Evolutionary conservation across 2,888 invertebrate genomes (phyloP), one percentile per base, ranked within the genome.

Genomic region (Chaitophorus viminalis): DNA sequence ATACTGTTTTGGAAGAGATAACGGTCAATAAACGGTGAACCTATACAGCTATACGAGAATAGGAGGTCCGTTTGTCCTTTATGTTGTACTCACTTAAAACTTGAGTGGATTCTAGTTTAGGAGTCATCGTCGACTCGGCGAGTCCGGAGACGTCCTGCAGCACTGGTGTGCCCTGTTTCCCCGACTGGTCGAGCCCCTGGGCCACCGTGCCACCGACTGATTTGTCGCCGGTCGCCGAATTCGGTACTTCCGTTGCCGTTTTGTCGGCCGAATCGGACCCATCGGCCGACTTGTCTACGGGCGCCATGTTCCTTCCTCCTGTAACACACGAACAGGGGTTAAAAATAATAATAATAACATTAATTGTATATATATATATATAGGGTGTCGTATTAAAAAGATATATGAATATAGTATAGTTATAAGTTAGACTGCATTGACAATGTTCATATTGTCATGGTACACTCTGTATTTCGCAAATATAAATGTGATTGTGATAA

Each of bases 181-280:
- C 46, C 11, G 68, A 68, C 68, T 39, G 36, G 60, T 72, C 52
- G 31, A 74, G 14, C 8, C 25, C 39, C 21, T 5, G 52, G 9
- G 29, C 36, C 0, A 65, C n/a, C 68, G 17, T 25, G 21, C 52
- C 65, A 8, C 46, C 54, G 29, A 14, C 31, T 29, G 78, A 68
- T 29, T 86, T 70, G 31, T 87, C 65, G 46, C 18, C 60, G 46
- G 54, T 52, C n/a, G 84, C 68, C 39, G 39, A 11, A 60, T 54
- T 39, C 11, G 79, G 74, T 25, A 17, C 3, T 29, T 52, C 18
- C 33, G 86, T 86, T 0, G 25, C 72, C 29, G 74, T 18, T 72
- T 81, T 79, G 54, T 86, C 87, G 70, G 72, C 86, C 70, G 86
- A 36, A 70, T 72, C 78, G 29, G 87, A 54, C 29, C 39, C 87